Evolutionary conservation across 2,113 vertebrate species (phyloP).

Genomic region (Arvicanthis niloticus): DNA sequence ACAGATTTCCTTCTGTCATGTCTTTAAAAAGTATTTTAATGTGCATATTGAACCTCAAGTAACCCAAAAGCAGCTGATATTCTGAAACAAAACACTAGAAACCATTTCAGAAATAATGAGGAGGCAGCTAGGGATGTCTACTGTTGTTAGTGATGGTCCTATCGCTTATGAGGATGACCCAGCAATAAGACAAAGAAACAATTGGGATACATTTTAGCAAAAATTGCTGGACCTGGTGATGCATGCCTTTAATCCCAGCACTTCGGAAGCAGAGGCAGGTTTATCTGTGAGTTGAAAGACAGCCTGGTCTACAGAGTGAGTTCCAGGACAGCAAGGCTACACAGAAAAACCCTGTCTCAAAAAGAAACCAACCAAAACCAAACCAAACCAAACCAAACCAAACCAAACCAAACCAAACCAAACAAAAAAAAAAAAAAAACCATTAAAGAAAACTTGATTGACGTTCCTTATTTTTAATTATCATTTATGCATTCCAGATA

Average conservation of each 20-base stretch:
- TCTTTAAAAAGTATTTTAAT: background rate
- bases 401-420: background rate
- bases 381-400: background rate
- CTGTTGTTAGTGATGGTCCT: too few species aligned
- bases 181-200: background rate
- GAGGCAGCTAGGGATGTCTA: background rate
- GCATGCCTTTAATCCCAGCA: background rate
- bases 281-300: background rate
- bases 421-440: background rate
- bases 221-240: background rate
- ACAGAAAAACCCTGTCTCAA: background rate
- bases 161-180: background rate
- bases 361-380: background rate
- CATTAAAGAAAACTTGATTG: background rate
- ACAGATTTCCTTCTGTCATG: background rate
- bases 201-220: conserved; percentile 4
- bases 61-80: background rate
- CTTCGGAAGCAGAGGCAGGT: background rate
- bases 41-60: background rate
- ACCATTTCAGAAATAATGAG: background rate
- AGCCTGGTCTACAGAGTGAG: background rate
- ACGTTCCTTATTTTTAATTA: background rate
- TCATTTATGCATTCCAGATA: background rate
- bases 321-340: background rate
- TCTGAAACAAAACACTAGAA: background rate